These are phyloP conservation scores for Tuta absoluta DNA, from an alignment of 2,888 invertebrate genomes.

Conservation along the genomic window DNA sequence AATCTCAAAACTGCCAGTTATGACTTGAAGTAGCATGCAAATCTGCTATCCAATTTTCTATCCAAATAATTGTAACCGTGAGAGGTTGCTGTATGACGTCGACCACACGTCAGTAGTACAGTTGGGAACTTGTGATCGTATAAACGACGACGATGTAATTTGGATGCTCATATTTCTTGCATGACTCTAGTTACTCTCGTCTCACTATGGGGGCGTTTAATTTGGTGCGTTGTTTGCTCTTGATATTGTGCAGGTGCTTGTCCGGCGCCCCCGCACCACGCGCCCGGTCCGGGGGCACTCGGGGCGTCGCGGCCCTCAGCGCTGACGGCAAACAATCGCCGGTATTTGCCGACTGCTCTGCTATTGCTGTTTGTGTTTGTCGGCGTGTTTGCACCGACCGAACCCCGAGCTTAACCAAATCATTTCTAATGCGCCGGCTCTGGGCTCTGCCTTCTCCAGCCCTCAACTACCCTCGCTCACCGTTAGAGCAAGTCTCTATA, in stretches of 20 bases:
- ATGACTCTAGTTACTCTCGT: constrained; percentile 6
- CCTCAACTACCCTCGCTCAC: neutral
- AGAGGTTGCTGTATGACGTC: neutral
- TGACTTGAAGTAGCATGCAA: too few species aligned
- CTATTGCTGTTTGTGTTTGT: constrained; percentile 35
- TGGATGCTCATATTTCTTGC: constrained; percentile 11
- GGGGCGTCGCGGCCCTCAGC: constrained; percentile 5
- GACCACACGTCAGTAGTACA: too few species aligned
- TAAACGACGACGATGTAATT: neutral
- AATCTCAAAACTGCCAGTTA: too few species aligned
- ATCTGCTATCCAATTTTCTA: too few species aligned
- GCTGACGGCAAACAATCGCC: constrained; percentile 36
- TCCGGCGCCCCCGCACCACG: constrained; percentile 26
- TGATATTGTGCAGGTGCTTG: constrained; percentile 25
- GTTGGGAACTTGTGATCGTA: too few species aligned
- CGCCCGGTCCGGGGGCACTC: neutral
- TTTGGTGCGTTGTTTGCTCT: constrained; percentile 25
- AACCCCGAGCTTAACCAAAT: constrained; percentile 18
- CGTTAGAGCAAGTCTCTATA: neutral
- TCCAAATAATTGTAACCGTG: neutral
- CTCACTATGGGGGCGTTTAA: constrained; percentile 14
- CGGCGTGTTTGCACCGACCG: constrained; percentile 35
- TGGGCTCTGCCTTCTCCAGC: neutral
- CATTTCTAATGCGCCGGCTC: constrained; percentile 19
- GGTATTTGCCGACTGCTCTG: constrained; percentile 38